These are phyloP conservation scores for Plemyria rubiginata DNA, from an alignment of 2,888 invertebrate genomes.

Conservation along the genomic window DNA sequence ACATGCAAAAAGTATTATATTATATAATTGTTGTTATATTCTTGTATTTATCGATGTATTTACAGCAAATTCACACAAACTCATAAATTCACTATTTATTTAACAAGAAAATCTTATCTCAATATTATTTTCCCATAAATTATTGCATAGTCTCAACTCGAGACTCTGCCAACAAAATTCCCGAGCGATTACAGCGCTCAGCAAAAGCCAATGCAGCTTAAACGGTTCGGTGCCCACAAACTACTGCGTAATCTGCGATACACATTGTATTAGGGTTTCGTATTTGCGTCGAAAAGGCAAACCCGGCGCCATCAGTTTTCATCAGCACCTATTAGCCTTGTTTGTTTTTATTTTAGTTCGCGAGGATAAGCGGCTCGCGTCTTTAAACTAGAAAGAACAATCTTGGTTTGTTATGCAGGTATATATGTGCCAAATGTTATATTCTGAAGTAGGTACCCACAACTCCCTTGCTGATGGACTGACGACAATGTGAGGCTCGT, in stretches of 20 bases:
- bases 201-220: constrained; percentile 12
- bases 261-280: constrained; percentile 23
- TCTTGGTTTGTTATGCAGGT: background rate
- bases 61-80: background rate
- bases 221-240: constrained; percentile 16
- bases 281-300: constrained; percentile 26
- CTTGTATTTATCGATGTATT: background rate
- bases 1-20: too few species aligned
- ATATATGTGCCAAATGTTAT: too few species aligned
- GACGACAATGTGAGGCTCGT: too few species aligned
- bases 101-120: background rate
- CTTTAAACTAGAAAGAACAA: background rate
- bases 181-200: constrained; percentile 1
- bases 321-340: constrained; percentile 56
- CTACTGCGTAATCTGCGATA: constrained; percentile 17
- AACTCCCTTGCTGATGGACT: too few species aligned
- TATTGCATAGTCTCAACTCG: background rate
- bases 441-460: too few species aligned
- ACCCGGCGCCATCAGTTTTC: constrained; percentile 54
- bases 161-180: constrained; percentile 4
- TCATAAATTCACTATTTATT: too few species aligned
- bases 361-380: constrained; percentile 24
- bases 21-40: too few species aligned
- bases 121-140: background rate
- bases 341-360: constrained; percentile 57